Percentiles rank a stretch among this genome's conserved stretches.
Evolutionary conservation across 2,113 vertebrate genomes (phyloP).

Genomic region (Amphiprion percula): DNA sequence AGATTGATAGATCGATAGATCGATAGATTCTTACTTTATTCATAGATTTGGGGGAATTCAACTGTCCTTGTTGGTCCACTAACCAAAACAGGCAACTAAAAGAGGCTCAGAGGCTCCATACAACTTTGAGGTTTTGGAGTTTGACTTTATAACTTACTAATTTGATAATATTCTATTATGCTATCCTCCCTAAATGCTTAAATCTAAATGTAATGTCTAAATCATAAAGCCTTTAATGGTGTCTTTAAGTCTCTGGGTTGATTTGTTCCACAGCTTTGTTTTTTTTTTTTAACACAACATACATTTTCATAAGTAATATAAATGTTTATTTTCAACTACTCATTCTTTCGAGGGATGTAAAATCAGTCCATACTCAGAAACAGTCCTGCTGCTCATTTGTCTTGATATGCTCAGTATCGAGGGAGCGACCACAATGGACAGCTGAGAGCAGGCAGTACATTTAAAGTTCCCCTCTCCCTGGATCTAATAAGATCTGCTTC

Average conservation of each 20-base stretch:
- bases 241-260: not conserved
- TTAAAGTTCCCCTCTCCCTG: constrained; percentile 26
- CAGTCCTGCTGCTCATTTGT: constrained; percentile 9
- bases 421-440: constrained; percentile 39
- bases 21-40: no score
- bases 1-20: no score
- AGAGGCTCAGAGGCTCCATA: no score
- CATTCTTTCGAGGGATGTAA: not conserved
- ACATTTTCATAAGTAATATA: not conserved
- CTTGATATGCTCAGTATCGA: constrained; percentile 1
- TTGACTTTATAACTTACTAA: no score
- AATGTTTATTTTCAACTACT: constrained; percentile 82
- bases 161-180: no score
- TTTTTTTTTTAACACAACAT: no score
- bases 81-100: no score
- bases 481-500: constrained; percentile 61
- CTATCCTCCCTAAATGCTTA: no score
- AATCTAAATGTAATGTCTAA: no score
- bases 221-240: not conserved
- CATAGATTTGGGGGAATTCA: no score
- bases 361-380: not conserved
- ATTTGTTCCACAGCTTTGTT: not conserved
- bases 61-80: no score
- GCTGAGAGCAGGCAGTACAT: constrained; percentile 19
- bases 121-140: no score